phyloP scores from a whole-genome alignment of 2,113 vertebrate genomes.

The Brachyhypopomus gauderio region DNA sequence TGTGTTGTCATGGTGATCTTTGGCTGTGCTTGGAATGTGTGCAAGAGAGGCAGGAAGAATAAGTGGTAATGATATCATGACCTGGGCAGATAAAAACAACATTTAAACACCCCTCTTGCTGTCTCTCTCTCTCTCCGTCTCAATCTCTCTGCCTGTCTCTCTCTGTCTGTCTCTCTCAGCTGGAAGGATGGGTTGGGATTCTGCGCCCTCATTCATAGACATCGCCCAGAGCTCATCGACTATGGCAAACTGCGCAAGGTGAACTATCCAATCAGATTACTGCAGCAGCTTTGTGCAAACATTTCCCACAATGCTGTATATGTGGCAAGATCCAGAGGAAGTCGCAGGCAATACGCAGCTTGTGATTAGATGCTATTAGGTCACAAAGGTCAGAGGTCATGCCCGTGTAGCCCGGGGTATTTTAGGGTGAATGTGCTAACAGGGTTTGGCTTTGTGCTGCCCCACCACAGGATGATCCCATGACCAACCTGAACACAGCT shows the following conservation, averaged over 20 bases:
- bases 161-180: constrained; percentile 63
- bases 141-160: too few relatives aligned
- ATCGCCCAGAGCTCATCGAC: constrained; percentile 98
- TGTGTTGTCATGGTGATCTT: constrained; percentile 11
- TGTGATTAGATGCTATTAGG: background rate
- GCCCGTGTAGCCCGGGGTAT: too few relatives aligned
- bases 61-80: background rate
- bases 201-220: constrained; percentile 97
- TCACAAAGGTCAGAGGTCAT: background rate
- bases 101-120: too few relatives aligned
- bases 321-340: too few relatives aligned
- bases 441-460: background rate
- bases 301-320: background rate
- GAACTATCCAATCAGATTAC: constrained; percentile 1
- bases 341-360: too few relatives aligned
- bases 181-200: constrained; percentile 99
- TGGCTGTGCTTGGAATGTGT: background rate
- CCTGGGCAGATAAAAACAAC: background rate
- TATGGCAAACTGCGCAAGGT: constrained; percentile 97
- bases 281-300: background rate
- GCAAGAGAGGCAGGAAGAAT: too few relatives aligned
- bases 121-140: too few relatives aligned
- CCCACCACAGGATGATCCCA: constrained; percentile 84
- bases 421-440: background rate
- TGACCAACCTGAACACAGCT: constrained; percentile 92